Percentiles rank a stretch among this genome's conserved stretches.
phyloP scores from a whole-genome alignment of 2,888 invertebrate genomes.

The Xanthorhoe spadicearia region DNA sequence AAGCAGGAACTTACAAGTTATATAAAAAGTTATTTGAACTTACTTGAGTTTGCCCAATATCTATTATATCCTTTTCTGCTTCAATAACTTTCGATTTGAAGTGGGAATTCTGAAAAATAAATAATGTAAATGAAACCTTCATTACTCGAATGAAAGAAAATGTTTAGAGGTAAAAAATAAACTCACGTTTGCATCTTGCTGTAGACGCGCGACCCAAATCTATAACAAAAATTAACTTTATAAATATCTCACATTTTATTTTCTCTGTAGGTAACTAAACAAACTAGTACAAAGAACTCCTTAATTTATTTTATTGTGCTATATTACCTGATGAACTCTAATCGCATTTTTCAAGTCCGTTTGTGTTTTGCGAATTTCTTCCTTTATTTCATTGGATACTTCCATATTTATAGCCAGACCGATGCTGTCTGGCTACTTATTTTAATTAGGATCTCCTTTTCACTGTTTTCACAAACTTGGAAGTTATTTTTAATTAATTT shows the following conservation, averaged over 20 bases:
- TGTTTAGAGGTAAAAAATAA: conserved; percentile 22
- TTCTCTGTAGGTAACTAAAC: background rate
- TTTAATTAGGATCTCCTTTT: background rate
- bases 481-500: conserved; percentile 6
- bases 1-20: background rate
- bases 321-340: conserved; percentile 86
- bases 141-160: conserved; percentile 25
- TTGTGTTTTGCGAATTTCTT: conserved; percentile 86
- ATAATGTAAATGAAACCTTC: conserved; percentile 7
- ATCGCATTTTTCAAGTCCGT: conserved; percentile 86
- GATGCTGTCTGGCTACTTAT: background rate
- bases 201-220: conserved; percentile 84
- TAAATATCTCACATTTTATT: background rate
- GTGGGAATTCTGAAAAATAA: conserved; percentile 77
- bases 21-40: conserved; percentile 48
- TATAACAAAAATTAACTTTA: background rate
- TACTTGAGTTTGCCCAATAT: conserved; percentile 86
- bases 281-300: background rate
- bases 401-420: conserved; percentile 69
- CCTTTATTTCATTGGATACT: conserved; percentile 86
- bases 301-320: background rate
- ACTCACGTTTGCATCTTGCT: conserved; percentile 84
- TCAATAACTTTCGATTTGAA: conserved; percentile 83
- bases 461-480: background rate
- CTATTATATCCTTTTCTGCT: conserved; percentile 85